Evolutionary conservation across 2,888 invertebrate genomes (phyloP).

Genomic region (Piscicola geometra): DNA sequence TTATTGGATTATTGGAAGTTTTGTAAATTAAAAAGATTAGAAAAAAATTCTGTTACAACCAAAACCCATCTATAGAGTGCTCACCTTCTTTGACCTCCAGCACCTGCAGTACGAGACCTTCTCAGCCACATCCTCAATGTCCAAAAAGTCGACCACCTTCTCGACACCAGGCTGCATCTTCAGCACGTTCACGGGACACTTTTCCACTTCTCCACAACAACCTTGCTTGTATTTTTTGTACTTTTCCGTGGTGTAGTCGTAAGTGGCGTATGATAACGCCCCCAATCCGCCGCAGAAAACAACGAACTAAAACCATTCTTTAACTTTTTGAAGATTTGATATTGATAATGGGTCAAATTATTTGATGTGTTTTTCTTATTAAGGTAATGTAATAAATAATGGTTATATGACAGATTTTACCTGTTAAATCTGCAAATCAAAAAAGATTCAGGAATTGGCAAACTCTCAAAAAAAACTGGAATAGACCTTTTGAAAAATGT

Average conservation of each 20-base stretch:
- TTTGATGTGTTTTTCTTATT: too few relatives aligned
- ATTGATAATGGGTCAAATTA: too few relatives aligned
- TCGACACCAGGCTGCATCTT: constrained; percentile 67
- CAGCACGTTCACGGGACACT: neutral
- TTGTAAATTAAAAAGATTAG: too few relatives aligned
- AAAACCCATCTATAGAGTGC: too few relatives aligned
- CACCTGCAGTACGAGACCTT: constrained; percentile 90
- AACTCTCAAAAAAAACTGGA: constrained; percentile 74
- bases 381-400: too few relatives aligned
- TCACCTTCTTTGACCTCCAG: constrained; percentile 87
- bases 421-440: constrained; percentile 39
- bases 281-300: constrained; percentile 8
- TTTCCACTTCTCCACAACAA: neutral
- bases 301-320: constrained; percentile 26
- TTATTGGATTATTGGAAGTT: neutral
- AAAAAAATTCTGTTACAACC: too few relatives aligned
- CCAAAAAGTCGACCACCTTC: constrained; percentile 85
- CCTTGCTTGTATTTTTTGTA: neutral
- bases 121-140: constrained; percentile 89
- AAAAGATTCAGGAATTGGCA: constrained; percentile 71
- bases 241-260: neutral
- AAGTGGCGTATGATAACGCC: constrained; percentile 10
- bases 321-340: neutral
- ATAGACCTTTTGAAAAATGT: constrained; percentile 71
- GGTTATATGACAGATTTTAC: constrained; percentile 32